Conservation (phyloP, 2,797 vertebrate genomes). For the Anas capensis region DNA sequence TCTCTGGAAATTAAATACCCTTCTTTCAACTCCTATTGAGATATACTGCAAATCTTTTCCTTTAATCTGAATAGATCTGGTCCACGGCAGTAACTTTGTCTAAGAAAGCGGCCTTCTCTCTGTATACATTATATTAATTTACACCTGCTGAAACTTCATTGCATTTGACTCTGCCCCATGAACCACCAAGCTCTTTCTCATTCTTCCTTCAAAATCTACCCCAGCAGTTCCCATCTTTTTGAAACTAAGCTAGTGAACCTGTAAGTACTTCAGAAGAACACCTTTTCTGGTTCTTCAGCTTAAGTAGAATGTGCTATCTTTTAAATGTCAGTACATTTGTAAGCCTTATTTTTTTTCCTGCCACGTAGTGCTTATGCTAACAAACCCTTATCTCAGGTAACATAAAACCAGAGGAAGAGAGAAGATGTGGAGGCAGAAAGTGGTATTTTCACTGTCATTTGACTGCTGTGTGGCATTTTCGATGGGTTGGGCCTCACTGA, state of each 20-base stretch:
- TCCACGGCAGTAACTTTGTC: not conserved
- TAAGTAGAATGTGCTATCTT: not conserved
- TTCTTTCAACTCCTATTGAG: not conserved
- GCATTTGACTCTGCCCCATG: not conserved
- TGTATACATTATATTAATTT: not conserved
- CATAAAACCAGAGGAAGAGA: not conserved
- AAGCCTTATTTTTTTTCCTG: not conserved
- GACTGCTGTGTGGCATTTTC: not conserved
- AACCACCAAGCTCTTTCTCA: not conserved
- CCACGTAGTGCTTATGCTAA: not conserved
- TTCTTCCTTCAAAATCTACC: not conserved
- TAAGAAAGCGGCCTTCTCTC: not conserved
- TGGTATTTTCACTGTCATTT: not conserved
- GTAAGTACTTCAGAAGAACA: not conserved
- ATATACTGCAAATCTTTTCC: not conserved
- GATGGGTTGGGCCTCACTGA: not conserved
- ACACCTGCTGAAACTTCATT: not conserved
- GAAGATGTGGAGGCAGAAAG: not conserved
- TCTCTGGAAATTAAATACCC: not conserved
- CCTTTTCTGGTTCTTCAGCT: not conserved
- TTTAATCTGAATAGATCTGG: not conserved
- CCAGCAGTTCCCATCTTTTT: not conserved
- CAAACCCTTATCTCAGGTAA: not conserved
- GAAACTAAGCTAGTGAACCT: not conserved
- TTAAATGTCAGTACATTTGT: not conserved